These are phyloP conservation scores for Scaptomyza cyrtandrae DNA, from an alignment of 2,888 invertebrate species.

Conservation along the genomic window DNA sequence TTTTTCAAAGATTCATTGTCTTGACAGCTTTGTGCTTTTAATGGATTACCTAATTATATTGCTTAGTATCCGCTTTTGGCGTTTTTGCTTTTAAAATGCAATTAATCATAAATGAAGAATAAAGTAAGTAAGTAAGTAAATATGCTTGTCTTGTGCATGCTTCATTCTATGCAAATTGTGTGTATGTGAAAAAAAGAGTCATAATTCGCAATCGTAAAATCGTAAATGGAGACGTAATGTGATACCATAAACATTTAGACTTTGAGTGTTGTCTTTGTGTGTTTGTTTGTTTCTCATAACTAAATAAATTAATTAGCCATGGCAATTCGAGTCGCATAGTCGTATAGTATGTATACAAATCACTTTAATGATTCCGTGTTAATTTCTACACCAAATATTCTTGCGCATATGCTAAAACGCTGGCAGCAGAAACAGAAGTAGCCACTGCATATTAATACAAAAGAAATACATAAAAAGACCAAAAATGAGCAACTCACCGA, in stretches of 20 bases:
- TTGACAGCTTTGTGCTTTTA: slow-evolving; percentile 25
- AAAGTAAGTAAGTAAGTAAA: not conserved
- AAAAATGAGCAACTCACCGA: slow-evolving; percentile 65
- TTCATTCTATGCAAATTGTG: slow-evolving; percentile 69
- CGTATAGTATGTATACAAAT: slow-evolving; percentile 30
- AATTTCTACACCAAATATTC: slow-evolving; percentile 75
- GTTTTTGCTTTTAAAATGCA: slow-evolving; percentile 47
- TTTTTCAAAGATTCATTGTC: slow-evolving; percentile 11
- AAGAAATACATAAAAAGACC: slow-evolving; percentile 30
- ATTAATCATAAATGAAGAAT: slow-evolving; percentile 64
- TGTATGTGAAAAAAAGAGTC: slow-evolving; percentile 39
- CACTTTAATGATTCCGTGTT: slow-evolving; percentile 62
- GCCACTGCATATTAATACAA: slow-evolving; percentile 33
- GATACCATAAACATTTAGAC: slow-evolving; percentile 73
- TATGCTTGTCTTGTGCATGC: slow-evolving; percentile 20
- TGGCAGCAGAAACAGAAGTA: slow-evolving; percentile 7
- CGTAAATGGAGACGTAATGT: slow-evolving; percentile 60
- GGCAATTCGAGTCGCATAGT: slow-evolving; percentile 40
- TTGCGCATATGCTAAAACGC: slow-evolving; percentile 46
- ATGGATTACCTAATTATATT: slow-evolving; percentile 50
- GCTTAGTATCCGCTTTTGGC: slow-evolving; percentile 39
- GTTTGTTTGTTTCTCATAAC: slow-evolving; percentile 52
- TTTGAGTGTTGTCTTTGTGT: slow-evolving; percentile 32
- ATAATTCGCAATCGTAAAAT: slow-evolving; percentile 33
- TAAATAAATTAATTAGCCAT: slow-evolving; percentile 75